Conservation (phyloP, 2,113 vertebrate species). For the Meleagris gallopavo region DNA sequence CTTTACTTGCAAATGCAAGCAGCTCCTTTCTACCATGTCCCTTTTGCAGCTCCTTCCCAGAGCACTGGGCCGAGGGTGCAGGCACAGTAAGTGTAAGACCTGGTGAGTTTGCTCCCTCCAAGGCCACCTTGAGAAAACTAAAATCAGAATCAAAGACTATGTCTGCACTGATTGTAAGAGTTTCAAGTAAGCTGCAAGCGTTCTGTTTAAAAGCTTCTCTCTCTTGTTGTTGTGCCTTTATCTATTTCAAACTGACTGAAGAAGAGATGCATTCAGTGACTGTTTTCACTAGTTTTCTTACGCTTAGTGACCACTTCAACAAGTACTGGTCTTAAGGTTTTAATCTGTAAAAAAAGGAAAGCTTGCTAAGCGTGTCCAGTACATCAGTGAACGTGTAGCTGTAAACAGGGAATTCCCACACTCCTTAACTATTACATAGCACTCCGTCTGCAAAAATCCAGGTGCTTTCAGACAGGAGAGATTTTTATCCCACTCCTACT, state of each 20-base stretch:
- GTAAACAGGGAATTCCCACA: not conserved
- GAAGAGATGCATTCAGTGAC: not conserved
- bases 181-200: slow-evolving; percentile 45
- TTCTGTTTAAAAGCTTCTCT: not conserved
- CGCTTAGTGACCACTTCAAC: not conserved
- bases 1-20: not conserved
- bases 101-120: not conserved
- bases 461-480: not conserved
- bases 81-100: not conserved
- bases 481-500: not conserved
- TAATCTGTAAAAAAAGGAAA: not conserved
- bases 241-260: not conserved
- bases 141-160: not conserved
- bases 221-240: not conserved
- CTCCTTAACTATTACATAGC: not conserved
- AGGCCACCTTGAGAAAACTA: not conserved
- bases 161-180: not conserved
- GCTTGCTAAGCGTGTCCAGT: accelerated
- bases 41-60: not conserved
- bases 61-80: not conserved
- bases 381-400: not conserved
- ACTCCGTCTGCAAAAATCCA: not conserved
- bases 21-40: not conserved
- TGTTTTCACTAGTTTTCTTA: accelerated
- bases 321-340: not conserved